Evolutionary conservation across 2,888 invertebrate species (phyloP), one percentile per base, ranked within the genome.

Genomic region (Melinaea menophilus): DNA sequence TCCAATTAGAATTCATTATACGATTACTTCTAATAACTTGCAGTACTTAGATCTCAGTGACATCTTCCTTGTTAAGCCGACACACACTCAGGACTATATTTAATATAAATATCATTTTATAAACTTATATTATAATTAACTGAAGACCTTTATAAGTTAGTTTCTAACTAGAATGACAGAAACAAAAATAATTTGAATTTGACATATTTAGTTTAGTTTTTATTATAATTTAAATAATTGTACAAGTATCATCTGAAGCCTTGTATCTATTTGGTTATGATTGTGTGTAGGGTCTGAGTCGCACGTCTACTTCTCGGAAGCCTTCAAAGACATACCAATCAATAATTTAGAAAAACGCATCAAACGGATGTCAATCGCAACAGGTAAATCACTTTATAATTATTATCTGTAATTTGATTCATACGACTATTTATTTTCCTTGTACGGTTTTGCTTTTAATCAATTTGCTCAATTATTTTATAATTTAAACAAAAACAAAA

Each of bases 1-100:
- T 76, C 81, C 81, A 86, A 86, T 87, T 85, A 85, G 82, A 80
- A 80, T 79, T 79, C 70, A 84, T 84, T 81, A 81, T 77, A 76
- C 78, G 71, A 82, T 83, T 81, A 79, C 78, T 75, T 73, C 71
- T 72, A 73, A 71, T 72, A 73, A 75, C 76, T 70, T 76, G 71
- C 65, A 69, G 69, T 66, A 69, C 70, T 67, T 64, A 55, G 59
- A 41, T 9, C 9, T 9, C 70, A 81, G 82, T 79, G 78, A 81
- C 81, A 82, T 84, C 83, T 83, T 82, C 81, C 71, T 80, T 76
- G 79, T 81, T 76, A 70, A 56, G 57, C 4, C 48, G 56, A 13
- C 31, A 55, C 60, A 60, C 46, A 56, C 48, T 34, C 45, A 45
- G 46, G 34, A 35, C 54, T 9, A 22, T 46, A 5, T 22, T 22